These are phyloP conservation scores for Pitta sordida DNA, from an alignment of 2,113 vertebrate species.

Conservation along the genomic window DNA sequence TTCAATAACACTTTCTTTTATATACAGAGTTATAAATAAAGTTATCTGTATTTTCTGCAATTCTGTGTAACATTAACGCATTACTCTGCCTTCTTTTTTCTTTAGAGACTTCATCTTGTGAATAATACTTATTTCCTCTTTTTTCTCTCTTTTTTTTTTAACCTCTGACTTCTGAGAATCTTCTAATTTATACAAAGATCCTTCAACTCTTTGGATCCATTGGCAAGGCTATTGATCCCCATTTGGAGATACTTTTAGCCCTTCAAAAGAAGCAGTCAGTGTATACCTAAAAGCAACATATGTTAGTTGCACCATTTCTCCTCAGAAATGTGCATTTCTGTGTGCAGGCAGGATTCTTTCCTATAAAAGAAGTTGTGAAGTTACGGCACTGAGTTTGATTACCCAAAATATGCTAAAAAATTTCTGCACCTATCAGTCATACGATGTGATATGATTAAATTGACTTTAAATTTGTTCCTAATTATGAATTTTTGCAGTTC, in stretches of 20 bases:
- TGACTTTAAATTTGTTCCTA: not conserved
- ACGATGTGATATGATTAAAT: not conserved
- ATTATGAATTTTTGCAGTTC: not conserved
- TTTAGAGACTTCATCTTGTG: not conserved
- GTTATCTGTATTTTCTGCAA: not conserved
- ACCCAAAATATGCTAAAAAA: not conserved
- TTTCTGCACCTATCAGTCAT: not conserved
- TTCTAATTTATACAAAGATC: not conserved
- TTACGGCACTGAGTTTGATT: not conserved
- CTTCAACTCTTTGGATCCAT: not conserved
- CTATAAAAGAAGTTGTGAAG: not conserved
- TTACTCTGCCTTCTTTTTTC: not conserved
- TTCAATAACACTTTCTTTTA: not conserved
- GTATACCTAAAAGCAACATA: not conserved
- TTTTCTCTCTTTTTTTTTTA: not conserved
- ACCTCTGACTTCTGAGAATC: not conserved
- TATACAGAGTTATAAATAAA: not conserved
- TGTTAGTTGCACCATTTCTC: not conserved
- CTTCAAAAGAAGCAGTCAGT: not conserved
- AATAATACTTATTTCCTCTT: not conserved
- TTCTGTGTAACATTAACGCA: not conserved
- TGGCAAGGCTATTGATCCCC: not conserved
- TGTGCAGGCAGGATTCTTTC: not conserved
- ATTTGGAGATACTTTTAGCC: not conserved
- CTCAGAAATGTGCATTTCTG: not conserved